A percentile compares a stretch with the other conserved stretches of the same genome.
phyloP scores from a whole-genome alignment of 2,888 invertebrate species.

The Laspeyria flexula region DNA sequence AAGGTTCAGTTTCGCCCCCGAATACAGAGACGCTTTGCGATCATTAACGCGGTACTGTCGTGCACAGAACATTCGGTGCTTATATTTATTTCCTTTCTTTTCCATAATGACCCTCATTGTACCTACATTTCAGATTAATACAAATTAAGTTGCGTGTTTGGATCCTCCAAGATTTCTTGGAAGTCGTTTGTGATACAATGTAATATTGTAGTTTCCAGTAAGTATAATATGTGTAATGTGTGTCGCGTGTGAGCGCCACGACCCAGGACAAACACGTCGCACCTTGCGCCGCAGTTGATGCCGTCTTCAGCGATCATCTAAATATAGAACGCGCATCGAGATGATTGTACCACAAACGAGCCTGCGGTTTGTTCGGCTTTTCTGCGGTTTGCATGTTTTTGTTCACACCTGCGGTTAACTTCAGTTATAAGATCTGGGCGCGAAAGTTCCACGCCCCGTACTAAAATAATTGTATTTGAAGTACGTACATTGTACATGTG shows the following conservation, averaged over 20 bases:
- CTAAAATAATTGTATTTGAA: conserved; percentile 36
- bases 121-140: conserved; percentile 56
- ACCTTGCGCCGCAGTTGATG: conserved; percentile 70
- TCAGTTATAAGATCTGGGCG: conserved; percentile 58
- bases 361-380: conserved; percentile 64
- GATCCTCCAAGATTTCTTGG: conserved; percentile 49
- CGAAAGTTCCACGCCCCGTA: conserved; percentile 39
- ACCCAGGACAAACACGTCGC: conserved; percentile 57
- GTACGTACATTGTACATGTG: too few relatives aligned
- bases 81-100: conserved; percentile 63
- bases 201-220: conserved; percentile 56
- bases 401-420: conserved; percentile 71
- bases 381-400: conserved; percentile 72
- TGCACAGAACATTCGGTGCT: conserved; percentile 63
- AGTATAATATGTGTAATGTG: conserved; percentile 47
- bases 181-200: conserved; percentile 51
- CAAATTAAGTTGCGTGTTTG: conserved; percentile 57
- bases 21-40: conserved; percentile 59
- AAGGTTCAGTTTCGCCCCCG: conserved; percentile 77
- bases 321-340: conserved; percentile 74
- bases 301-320: conserved; percentile 63
- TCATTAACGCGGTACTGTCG: conserved; percentile 68
- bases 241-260: conserved; percentile 54
- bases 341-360: conserved; percentile 70
- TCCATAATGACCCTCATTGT: conserved; percentile 54